Conservation (phyloP, 2,888 invertebrate species). For the Meiosimyza decipiens region DNA sequence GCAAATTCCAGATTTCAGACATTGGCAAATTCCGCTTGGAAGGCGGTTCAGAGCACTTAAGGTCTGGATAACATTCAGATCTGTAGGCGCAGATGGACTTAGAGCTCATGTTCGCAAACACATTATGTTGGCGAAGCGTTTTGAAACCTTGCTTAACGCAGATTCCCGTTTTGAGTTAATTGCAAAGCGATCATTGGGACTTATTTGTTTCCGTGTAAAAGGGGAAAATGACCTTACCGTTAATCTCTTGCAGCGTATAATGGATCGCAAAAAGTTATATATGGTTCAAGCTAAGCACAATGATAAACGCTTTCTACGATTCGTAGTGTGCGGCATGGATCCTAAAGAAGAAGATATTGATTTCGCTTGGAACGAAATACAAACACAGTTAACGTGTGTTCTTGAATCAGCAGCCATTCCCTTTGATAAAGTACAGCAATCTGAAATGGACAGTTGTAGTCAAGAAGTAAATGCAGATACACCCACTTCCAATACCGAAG, state of each 20-base stretch:
- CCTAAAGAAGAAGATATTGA: conserved; percentile 79
- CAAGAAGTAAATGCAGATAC: too few relatives aligned
- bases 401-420: conserved; percentile 22
- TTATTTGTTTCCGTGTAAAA: conserved; percentile 91
- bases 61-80: conserved; percentile 91
- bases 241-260: conserved; percentile 77
- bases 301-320: conserved; percentile 79
- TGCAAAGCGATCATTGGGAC: conserved; percentile 78
- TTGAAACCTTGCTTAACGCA: conserved; percentile 76
- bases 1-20: conserved; percentile 73
- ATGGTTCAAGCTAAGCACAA: conserved; percentile 81
- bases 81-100: conserved; percentile 84
- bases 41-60: conserved; percentile 90
- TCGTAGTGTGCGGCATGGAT: conserved; percentile 82
- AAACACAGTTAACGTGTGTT: conserved; percentile 69
- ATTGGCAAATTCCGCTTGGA: conserved; percentile 87
- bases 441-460: too few relatives aligned
- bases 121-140: conserved; percentile 79
- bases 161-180: conserved; percentile 86
- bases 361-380: conserved; percentile 78
- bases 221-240: conserved; percentile 78
- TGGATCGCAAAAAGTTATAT: conserved; percentile 81
- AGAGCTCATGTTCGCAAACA: conserved; percentile 82
- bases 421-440: too few relatives aligned
- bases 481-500: too few relatives aligned